Percentiles rank a stretch among this genome's conserved stretches.
Conservation (phyloP, 2,888 invertebrate species). For the Operophtera brumata region DNA sequence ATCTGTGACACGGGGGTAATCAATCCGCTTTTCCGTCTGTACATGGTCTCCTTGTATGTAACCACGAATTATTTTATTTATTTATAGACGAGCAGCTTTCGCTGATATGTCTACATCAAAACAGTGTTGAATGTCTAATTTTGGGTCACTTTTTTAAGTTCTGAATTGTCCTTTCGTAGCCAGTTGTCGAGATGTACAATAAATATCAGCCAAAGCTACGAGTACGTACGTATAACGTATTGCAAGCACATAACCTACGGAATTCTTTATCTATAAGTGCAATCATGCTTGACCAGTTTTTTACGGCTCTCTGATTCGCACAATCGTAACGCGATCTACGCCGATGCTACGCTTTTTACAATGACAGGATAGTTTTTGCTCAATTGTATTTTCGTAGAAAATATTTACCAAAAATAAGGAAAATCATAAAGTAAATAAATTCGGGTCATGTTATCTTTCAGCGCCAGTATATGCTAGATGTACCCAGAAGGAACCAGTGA, state of each 20-base stretch:
- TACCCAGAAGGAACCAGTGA: no score
- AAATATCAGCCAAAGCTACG: neutral
- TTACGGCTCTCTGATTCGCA: conserved; percentile 10
- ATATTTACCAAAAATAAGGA: neutral
- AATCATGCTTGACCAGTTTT: conserved; percentile 16
- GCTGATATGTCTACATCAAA: no score
- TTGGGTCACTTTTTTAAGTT: no score
- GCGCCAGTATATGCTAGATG: no score
- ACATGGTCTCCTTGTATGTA: no score
- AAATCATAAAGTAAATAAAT: neutral
- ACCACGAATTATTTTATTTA: no score
- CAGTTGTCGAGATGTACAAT: neutral
- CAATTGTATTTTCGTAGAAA: neutral
- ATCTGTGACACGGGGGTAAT: no score
- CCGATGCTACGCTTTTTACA: neutral
- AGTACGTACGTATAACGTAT: neutral
- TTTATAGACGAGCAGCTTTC: no score
- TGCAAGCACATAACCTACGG: neutral
- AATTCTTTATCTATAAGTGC: neutral
- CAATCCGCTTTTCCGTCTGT: no score
- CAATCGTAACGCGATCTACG: conserved; percentile 17
- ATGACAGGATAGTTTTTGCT: conserved; percentile 3
- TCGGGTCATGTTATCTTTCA: no score
- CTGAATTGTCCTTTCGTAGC: no score
- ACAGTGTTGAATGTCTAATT: no score